Base-by-base conservation (phyloP, 2,113 vertebrate species). In the Melanotaenia duboulayi region DNA sequence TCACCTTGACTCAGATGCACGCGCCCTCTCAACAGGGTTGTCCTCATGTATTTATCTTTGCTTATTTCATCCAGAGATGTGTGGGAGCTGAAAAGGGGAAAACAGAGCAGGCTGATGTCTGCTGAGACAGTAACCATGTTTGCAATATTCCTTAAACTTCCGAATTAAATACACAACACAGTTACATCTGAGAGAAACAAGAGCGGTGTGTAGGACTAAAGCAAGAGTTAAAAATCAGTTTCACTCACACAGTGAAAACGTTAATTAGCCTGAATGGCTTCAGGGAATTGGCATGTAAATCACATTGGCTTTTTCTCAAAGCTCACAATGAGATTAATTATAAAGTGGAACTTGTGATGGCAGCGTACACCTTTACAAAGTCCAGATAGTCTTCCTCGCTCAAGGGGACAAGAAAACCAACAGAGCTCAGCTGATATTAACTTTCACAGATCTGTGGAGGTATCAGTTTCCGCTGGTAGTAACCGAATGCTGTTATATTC, bases 261-360 rank as follows among this genome's bases (percentile, higher is more conserved):
- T 88, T 86, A 88, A 91, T 88, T 89, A 85, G 78, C 80, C 64
- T 65, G 56, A 65, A 80, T 71, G 58, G 81, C 85, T 79, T 84
- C 10, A 48, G 79, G 87, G 87, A 86, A 72, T 83, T 90, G 77
- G 62, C 79, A 76, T 68, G 60, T 81, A 57, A 80, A 78, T 82
- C 74, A 80, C 23, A 16, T 56, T 78, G 65, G 71, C 59, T 78
- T 78, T 74, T 44, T 81, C 72, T 84, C 64, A 44, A 46, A 78
- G 74, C 79, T 71, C 63, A 60, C 44, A 61, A 68, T 74, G 74
- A 84, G 72, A 77, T 80, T 86, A 80, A 89, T 87, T 84, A 87
- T 60, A 66, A 44, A 65, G 37, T 12, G 62, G 72, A 83, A 67
- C 60, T 84, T 57, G 55, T 54, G 68, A 72, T 59, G 49, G 58